Evolutionary conservation across 2,888 invertebrate species (phyloP).

Genomic region (Neuroscelio doddi): DNA sequence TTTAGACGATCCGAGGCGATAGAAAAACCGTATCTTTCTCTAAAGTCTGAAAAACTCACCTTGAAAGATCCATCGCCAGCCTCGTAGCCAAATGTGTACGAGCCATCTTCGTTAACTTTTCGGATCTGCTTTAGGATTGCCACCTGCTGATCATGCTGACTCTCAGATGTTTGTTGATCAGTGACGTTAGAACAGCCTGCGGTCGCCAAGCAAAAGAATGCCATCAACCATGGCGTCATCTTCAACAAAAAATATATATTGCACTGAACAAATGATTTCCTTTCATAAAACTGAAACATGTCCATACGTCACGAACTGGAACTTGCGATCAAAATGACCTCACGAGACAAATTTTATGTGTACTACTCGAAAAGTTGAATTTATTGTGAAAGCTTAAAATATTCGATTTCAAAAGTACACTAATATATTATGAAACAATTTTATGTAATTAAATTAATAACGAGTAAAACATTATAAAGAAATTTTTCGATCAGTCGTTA

Average conservation of each 20-base stretch:
- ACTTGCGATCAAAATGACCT: conserved; percentile 6
- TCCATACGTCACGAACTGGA: no score
- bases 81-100: conserved; percentile 89
- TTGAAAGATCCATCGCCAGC: conserved; percentile 90
- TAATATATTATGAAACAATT: no score
- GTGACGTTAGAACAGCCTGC: conserved; percentile 68
- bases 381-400: no score
- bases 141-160: conserved; percentile 80
- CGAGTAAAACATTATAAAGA: no score
- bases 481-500: no score
- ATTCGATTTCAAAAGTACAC: no score
- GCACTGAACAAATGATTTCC: conserved; percentile 15
- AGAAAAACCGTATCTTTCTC: not conserved
- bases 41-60: conserved; percentile 55
- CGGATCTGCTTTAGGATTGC: conserved; percentile 88
- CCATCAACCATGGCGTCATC: conserved; percentile 71
- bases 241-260: conserved; percentile 54
- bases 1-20: no score
- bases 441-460: no score
- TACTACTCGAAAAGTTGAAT: no score
- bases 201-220: conserved; percentile 67
- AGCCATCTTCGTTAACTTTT: conserved; percentile 86
- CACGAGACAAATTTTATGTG: no score
- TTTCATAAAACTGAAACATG: conserved; percentile 3
- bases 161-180: conserved; percentile 74